Base-by-base conservation (phyloP, 2,888 invertebrate genomes). In the Operophtera brumata region DNA sequence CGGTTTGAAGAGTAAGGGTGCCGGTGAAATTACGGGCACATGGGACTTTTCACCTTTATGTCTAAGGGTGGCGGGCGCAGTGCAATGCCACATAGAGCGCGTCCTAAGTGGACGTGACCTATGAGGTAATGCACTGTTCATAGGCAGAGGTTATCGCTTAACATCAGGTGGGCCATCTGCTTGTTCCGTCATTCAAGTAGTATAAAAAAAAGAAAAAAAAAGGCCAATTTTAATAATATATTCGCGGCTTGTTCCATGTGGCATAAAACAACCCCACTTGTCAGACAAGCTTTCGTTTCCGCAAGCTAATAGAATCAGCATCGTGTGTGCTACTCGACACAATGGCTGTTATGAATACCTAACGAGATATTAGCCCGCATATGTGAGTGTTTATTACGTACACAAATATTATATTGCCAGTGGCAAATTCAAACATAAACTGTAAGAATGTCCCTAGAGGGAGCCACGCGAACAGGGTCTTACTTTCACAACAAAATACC, bases 291-390 rank as follows among this genome's bases (percentile, higher is more conserved):
- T 76, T 82, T 79, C 79, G 79, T 82, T 84, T 82, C 78, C 80
- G 80, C 71, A 67, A 71, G 67, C 77, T 80, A 83, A 85, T 82
- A 83, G 77, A 85, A 83, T 84, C 79, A 82, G 79, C 82, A 77
- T 73, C 74, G 79, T 73, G 69, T 73, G 69, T 73, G 76, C 77
- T 72, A 75, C 80, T 79, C 77, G 70, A 77, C 76, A 84, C 84
- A 85, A 83, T 82, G 73, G 73, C 70, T 75, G 84, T 78, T 82
- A 82, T 84, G 86, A 86, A 86, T 86, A 84, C 78, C 65, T 84
- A 84, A 86, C 80, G 78, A 84, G 78, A 75, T 74, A 85, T 86
- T 82, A 84, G 80, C 78, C 77, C 73, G 76, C 78, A 77, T 78
- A 78, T 80, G 70, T 66, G 70, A 73, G 69, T 72, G 78, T 79